A percentile compares a stretch with the other conserved stretches of the same genome.
Conservation (phyloP, 1,140 invertebrate species). For the Papilio dardanus region DNA sequence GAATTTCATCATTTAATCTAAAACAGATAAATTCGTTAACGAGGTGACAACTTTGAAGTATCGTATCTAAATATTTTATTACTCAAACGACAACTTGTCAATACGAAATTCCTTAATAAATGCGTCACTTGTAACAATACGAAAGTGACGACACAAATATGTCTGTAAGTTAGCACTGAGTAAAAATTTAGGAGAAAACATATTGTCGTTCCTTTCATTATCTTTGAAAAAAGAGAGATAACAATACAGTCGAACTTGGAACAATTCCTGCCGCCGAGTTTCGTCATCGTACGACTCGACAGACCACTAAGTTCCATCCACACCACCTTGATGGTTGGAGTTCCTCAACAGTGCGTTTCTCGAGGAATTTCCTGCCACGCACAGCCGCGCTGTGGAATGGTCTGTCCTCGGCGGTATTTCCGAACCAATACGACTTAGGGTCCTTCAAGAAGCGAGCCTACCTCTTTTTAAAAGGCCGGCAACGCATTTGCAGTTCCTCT, state of each 20-base stretch:
- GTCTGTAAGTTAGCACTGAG: too few relatives aligned
- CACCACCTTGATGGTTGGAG: too few relatives aligned
- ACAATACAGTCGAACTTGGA: too few relatives aligned
- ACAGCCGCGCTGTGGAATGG: too few relatives aligned
- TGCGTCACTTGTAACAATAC: background rate
- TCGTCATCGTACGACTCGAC: background rate
- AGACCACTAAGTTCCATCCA: too few relatives aligned
- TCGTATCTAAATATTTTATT: constrained; percentile 40
- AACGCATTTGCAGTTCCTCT: too few relatives aligned
- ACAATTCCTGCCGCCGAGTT: background rate
- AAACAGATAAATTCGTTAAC: constrained; percentile 11
- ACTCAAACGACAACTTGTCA: constrained; percentile 7
- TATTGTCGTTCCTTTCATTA: background rate
- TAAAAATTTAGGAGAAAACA: background rate
- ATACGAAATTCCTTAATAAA: constrained; percentile 21
- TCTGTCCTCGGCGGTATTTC: too few relatives aligned
- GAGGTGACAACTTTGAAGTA: background rate
- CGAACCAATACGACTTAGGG: too few relatives aligned
- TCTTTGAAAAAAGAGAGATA: background rate
- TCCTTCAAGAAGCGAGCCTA: too few relatives aligned
- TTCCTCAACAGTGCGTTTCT: too few relatives aligned
- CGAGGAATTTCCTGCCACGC: too few relatives aligned
- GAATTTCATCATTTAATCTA: constrained; percentile 12
- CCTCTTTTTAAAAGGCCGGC: too few relatives aligned
- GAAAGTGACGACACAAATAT: background rate